Evolutionary conservation across 2,888 invertebrate species (phyloP), one percentile per base, ranked within the genome.

Genomic region (Ophraella communa): DNA sequence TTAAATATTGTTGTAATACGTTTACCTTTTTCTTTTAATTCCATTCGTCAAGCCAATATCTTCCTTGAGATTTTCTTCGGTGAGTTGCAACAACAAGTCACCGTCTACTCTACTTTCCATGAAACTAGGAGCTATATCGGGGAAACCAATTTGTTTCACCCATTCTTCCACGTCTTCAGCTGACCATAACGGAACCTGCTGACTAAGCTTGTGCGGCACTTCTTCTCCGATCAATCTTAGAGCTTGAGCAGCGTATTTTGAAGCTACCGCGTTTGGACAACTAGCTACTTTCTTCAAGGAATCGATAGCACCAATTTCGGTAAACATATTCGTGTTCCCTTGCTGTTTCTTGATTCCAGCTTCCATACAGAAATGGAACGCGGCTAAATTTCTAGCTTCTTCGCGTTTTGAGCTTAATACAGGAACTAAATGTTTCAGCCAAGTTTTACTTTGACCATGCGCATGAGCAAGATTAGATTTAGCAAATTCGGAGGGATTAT

Each of bases 301-400:
- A 76, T 96, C 95, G 68, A 98, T 92, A 0, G 97, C 98, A 58
- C 95, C 95, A 71, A 99, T 98, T 82, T 96, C 95, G 66, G 91
- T 87, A 80, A 98, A 97, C 77, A 96, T 92, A 81, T 92, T 91
- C 0, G 94, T 94, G 69, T 94, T 94, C 3, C 93, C 93, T 81
- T 95, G 95, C 75, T 92, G 92, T 76, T 96, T 94, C 81, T 98
- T 98, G 60, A 99, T 98, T 35, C 95, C 95, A 10, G 98, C 98
- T 83, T 99, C 99, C 96, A 99, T 97, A 79, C 97, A 97, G 81
- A 98, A 94, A 80, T 99, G 99, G 81, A 98, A 99, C 33, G 98
- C 97, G 3, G 98, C 98, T 74, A 99, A 84, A 80, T 96, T 96
- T 76, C 96, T 88, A 0, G 98, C 98, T 83, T 98, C 98, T 79